phyloP scores from a whole-genome alignment of 2,888 invertebrate genomes.

The Aricia artaxerxes region DNA sequence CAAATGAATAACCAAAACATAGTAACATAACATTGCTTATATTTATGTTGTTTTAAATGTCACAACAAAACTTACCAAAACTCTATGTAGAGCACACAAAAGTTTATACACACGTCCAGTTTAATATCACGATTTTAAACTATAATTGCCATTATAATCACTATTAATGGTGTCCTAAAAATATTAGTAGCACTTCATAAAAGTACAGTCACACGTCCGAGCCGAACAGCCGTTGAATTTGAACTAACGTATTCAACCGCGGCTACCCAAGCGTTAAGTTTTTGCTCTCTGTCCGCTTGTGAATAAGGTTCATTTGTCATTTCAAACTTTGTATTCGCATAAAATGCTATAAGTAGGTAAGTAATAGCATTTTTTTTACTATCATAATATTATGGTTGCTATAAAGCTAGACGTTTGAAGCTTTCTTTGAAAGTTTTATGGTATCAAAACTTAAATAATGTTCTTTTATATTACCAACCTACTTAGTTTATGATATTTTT shows the following conservation, averaged over 20 bases:
- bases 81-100: background rate
- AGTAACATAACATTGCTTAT: background rate
- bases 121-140: background rate
- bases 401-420: slow-evolving; percentile 8
- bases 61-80: background rate
- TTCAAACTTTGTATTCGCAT: slow-evolving; percentile 36
- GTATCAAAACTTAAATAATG: background rate
- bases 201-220: slow-evolving; percentile 54
- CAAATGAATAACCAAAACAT: background rate
- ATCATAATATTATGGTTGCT: background rate
- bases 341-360: slow-evolving; percentile 1
- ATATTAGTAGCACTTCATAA: background rate
- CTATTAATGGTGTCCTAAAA: background rate
- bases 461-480: background rate
- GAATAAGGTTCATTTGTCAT: slow-evolving; percentile 67
- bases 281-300: slow-evolving; percentile 60
- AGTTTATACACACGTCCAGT: background rate
- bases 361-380: background rate
- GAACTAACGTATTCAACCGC: slow-evolving; percentile 73
- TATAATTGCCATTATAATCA: background rate
- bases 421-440: slow-evolving; percentile 1
- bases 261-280: slow-evolving; percentile 68
- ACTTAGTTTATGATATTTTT: background rate
- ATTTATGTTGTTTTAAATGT: background rate
- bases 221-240: slow-evolving; percentile 66